A percentile compares a stretch with the other conserved stretches of the same genome.
These are phyloP conservation scores for Phymatocera aterrima DNA, from an alignment of 2,888 invertebrate genomes.

Conservation along the genomic window DNA sequence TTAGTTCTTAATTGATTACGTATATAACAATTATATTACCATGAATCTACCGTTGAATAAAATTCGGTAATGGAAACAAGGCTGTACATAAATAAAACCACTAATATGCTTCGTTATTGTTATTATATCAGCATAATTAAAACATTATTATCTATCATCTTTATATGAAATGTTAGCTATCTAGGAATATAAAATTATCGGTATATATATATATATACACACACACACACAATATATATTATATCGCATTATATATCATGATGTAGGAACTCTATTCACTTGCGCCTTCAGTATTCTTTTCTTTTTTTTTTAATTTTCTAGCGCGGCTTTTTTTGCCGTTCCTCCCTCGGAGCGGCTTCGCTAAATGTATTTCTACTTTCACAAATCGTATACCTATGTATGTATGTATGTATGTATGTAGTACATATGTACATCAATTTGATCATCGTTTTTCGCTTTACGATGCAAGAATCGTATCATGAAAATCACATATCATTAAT, in stretches of 20 bases:
- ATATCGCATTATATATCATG: too few species aligned
- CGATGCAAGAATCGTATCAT: neutral
- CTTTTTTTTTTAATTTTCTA: too few species aligned
- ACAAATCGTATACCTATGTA: too few species aligned
- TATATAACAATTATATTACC: neutral
- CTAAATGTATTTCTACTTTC: too few species aligned
- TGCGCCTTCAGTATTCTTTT: too few species aligned
- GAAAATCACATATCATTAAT: neutral
- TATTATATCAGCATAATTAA: constrained; percentile 39
- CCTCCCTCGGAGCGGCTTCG: too few species aligned
- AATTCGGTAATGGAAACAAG: constrained; percentile 40
- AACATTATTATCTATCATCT: constrained; percentile 38
- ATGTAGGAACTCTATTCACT: too few species aligned
- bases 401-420: too few species aligned
- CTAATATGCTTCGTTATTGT: constrained; percentile 42
- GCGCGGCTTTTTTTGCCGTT: too few species aligned
- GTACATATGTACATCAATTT: too few species aligned
- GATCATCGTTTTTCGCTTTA: too few species aligned
- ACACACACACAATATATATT: neutral
- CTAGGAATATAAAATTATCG: constrained; percentile 1
- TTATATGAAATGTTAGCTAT: constrained; percentile 18
- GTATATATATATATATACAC: constrained; percentile 6
- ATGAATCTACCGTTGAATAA: constrained; percentile 8
- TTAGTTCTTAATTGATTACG: neutral
- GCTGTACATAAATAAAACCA: constrained; percentile 39